Percentiles rank a stretch among this genome's conserved stretches.
phyloP scores from a whole-genome alignment of 2,797 vertebrate genomes.

The Eulemur albifrons region DNA sequence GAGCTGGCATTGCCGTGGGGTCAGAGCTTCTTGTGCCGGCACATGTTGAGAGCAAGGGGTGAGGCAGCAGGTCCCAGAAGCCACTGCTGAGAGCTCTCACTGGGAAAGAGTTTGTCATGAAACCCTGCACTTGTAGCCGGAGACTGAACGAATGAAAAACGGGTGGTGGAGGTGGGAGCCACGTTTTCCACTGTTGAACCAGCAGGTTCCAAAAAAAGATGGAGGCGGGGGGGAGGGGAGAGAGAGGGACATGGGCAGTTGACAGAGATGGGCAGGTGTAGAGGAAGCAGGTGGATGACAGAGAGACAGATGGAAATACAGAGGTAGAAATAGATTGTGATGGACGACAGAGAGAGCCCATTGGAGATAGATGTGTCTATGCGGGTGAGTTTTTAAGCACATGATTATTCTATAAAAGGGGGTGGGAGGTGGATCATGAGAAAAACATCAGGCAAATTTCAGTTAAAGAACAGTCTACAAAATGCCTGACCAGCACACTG shows the following conservation, averaged over 20 bases:
- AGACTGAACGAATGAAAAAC: not conserved
- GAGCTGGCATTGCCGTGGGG: accelerated
- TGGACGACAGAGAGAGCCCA: not conserved
- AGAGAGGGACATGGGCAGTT: too few relatives aligned
- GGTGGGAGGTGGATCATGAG: not conserved
- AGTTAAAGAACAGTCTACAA: too few relatives aligned
- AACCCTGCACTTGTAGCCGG: accelerated
- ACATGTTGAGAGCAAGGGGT: too few relatives aligned
- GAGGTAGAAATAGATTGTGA: not conserved
- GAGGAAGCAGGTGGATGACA: not conserved
- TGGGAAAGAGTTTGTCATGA: not conserved
- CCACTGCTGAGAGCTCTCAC: not conserved
- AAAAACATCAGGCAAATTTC: not conserved
- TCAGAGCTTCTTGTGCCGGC: not conserved
- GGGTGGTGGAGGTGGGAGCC: too few relatives aligned
- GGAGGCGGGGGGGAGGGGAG: not conserved
- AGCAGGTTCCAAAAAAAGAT: not conserved
- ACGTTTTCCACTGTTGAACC: not conserved
- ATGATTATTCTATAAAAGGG: too few relatives aligned
- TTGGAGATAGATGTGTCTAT: too few relatives aligned
- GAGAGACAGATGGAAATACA: not conserved
- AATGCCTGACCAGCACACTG: accelerated
- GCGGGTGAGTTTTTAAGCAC: not conserved
- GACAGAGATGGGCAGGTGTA: too few relatives aligned
- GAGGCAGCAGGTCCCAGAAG: not conserved